Percentiles rank a stretch among this genome's conserved stretches.
Conservation (phyloP, 2,113 vertebrate species). For the Pelmatolapia mariae region DNA sequence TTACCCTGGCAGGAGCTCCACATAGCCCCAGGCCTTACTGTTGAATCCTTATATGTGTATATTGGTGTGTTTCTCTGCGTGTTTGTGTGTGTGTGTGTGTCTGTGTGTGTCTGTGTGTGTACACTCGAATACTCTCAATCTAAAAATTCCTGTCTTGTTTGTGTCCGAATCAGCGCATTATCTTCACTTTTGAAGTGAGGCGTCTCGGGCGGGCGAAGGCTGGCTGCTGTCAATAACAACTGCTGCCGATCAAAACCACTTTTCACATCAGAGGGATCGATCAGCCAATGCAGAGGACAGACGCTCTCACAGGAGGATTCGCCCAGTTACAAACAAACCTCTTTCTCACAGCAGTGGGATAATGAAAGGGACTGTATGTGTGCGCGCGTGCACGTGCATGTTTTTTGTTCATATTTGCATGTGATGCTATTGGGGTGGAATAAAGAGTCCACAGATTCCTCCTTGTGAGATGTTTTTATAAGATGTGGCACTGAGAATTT, state of each 20-base stretch:
- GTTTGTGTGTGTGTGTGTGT: not conserved
- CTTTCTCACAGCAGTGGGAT: constrained; percentile 8
- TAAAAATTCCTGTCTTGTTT: constrained; percentile 22
- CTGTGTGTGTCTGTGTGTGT: not conserved
- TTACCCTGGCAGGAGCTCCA: constrained; percentile 21
- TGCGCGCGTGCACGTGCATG: not conserved
- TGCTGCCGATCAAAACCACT: constrained; percentile 46
- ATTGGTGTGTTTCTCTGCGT: not conserved
- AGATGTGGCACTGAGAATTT: not conserved
- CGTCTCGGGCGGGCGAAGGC: not conserved
- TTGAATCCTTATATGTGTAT: not conserved
- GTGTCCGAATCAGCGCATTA: constrained; percentile 8
- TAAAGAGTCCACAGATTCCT: not conserved
- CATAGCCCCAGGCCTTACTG: not conserved
- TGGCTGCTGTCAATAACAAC: constrained; percentile 38
- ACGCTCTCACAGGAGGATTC: constrained; percentile 6
- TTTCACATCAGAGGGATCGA: constrained; percentile 53
- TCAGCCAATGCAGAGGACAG: not conserved
- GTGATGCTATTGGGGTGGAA: not conserved
- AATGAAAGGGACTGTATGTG: not conserved
- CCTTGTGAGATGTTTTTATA: not conserved
- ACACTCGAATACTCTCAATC: not conserved
- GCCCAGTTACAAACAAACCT: not conserved
- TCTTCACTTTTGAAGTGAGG: constrained; percentile 11
- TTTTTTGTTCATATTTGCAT: not conserved